phyloP scores from a whole-genome alignment of 1,140 invertebrate species.

The Drosophila dunni region DNA sequence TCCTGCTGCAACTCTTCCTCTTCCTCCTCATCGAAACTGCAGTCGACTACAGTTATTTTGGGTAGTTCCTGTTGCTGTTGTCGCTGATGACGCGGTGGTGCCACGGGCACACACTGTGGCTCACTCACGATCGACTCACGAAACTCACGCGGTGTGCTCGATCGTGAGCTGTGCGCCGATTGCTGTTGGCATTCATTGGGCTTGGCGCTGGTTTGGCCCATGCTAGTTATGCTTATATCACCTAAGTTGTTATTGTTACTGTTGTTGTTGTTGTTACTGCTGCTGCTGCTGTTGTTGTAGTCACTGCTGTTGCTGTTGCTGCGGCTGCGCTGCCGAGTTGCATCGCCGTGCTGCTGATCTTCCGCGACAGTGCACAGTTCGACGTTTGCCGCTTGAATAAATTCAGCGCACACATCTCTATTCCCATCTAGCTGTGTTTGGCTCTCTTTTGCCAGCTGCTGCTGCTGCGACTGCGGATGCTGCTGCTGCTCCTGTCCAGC shows the following conservation, averaged over 20 bases:
- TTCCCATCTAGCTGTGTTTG: constrained; percentile 13
- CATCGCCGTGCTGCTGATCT: constrained; percentile 56
- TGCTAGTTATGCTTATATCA: constrained; percentile 57
- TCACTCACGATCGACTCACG: constrained; percentile 69
- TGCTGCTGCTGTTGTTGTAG: constrained; percentile 38
- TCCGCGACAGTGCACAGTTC: constrained; percentile 61
- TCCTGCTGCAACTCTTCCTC: constrained; percentile 62
- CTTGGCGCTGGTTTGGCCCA: constrained; percentile 79
- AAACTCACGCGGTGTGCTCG: constrained; percentile 72
- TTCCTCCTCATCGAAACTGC: constrained; percentile 4
- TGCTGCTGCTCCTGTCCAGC: constrained; percentile 57
- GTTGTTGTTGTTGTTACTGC: constrained; percentile 35
- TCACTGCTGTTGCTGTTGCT: constrained; percentile 44
- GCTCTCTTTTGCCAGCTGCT: constrained; percentile 24
- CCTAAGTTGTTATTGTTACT: constrained; percentile 37
- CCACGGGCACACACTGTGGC: constrained; percentile 23
- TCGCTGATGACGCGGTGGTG: constrained; percentile 54
- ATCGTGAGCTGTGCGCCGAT: constrained; percentile 57
- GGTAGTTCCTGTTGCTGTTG: constrained; percentile 63
- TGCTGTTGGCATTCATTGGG: constrained; percentile 50
- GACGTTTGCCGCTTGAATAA: constrained; percentile 80
- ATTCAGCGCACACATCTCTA: constrained; percentile 30
- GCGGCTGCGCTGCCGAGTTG: constrained; percentile 51
- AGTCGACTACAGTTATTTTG: constrained; percentile 77
- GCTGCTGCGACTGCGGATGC: constrained; percentile 12